Conservation (phyloP, 2,797 vertebrate genomes). For the Alfaro cultratus region DNA sequence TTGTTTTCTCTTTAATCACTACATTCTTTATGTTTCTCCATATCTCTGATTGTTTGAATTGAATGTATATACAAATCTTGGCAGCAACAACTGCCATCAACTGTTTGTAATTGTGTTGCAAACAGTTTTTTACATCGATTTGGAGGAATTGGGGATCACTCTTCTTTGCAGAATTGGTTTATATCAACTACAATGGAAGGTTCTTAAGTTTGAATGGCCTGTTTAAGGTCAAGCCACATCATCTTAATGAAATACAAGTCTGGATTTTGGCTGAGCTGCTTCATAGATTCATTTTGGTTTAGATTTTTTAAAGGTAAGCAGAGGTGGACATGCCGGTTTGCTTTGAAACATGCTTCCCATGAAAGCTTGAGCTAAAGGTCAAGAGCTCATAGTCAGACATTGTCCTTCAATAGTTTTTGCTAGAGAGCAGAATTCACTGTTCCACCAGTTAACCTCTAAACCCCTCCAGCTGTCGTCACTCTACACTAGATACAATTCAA, state of each 20-base stretch:
- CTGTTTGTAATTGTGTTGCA: not conserved
- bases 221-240: not conserved
- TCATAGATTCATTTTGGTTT: not conserved
- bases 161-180: not conserved
- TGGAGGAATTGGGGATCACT: not conserved
- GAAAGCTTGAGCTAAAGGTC: not conserved
- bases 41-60: not conserved
- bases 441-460: not conserved
- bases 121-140: not conserved
- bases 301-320: not conserved
- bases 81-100: not conserved
- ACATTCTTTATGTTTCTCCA: not conserved
- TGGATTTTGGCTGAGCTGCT: not conserved
- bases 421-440: not conserved
- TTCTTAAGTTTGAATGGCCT: not conserved
- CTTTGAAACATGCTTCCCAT: not conserved
- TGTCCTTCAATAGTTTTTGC: too few relatives aligned
- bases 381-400: too few relatives aligned
- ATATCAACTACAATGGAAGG: not conserved
- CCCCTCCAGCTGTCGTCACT: not conserved
- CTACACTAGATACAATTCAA: not conserved
- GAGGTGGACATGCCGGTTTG: not conserved
- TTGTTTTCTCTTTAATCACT: not conserved
- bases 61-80: not conserved
- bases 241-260: not conserved